A percentile compares a stretch with the other conserved stretches of the same genome.
Evolutionary conservation across 2,113 vertebrate genomes (phyloP).

Genomic region (Cygnus atratus): DNA sequence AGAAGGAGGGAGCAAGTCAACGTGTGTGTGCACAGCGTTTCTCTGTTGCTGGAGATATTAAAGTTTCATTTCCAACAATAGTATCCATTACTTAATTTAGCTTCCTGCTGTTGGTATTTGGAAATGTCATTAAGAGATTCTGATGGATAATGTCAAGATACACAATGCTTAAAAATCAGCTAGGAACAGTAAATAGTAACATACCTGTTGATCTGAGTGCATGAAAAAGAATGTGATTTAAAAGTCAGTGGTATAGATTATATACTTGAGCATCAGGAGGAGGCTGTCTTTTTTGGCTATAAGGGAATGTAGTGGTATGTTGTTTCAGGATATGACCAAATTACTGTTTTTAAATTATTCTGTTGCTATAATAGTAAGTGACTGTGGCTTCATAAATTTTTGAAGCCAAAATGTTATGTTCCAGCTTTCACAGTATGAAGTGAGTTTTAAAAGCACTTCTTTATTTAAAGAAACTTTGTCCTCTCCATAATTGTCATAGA

Average conservation of each 20-base stretch:
- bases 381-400: not conserved
- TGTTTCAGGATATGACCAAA: not conserved
- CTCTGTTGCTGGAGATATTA: not conserved
- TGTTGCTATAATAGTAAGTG: not conserved
- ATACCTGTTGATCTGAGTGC: not conserved
- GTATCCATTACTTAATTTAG: not conserved
- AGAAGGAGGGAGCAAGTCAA: not conserved
- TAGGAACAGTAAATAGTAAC: not conserved
- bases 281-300: not conserved
- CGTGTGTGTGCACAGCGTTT: not conserved
- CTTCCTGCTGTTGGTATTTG: not conserved
- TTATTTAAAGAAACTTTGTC: not conserved
- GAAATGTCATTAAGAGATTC: not conserved
- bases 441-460: not conserved
- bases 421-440: not conserved
- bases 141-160: not conserved
- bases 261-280: not conserved
- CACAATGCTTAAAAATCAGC: not conserved
- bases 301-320: not conserved
- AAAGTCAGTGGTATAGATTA: not conserved
- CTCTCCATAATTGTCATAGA: not conserved
- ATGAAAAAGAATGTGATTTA: not conserved
- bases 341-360: not conserved
- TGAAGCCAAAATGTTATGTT: not conserved
- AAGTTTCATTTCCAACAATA: not conserved